A percentile compares a stretch with the other conserved stretches of the same genome.
Evolutionary conservation across 2,888 invertebrate genomes (phyloP).

Genomic region (Candidula unifasciata): DNA sequence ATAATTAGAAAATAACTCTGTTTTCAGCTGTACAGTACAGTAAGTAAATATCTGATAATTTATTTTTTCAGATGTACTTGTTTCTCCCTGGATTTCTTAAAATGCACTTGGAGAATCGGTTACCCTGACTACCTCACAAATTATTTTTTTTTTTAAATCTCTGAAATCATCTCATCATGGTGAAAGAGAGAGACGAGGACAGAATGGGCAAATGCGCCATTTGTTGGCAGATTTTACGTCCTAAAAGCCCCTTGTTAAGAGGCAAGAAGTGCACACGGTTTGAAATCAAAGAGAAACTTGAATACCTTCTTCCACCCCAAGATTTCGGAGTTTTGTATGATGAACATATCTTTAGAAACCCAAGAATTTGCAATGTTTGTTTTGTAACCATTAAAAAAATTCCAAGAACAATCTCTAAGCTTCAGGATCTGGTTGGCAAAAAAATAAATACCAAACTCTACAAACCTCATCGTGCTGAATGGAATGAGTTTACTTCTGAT

Average conservation of each 20-base stretch:
- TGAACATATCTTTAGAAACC: slow-evolving; percentile 33
- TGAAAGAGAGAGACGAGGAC: slow-evolving; percentile 12
- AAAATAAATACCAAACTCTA: slow-evolving; percentile 42
- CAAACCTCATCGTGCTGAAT: slow-evolving; percentile 39
- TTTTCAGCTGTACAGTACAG: too few relatives aligned
- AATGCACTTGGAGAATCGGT: too few relatives aligned
- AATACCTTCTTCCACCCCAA: slow-evolving; percentile 33
- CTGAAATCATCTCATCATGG: neutral
- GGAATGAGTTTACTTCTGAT: slow-evolving; percentile 14
- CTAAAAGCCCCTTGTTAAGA: slow-evolving; percentile 38
- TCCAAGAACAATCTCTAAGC: slow-evolving; percentile 21
- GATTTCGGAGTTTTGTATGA: slow-evolving; percentile 38
- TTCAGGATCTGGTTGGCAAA: slow-evolving; percentile 36
- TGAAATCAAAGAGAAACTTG: slow-evolving; percentile 39
- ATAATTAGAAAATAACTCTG: too few relatives aligned
- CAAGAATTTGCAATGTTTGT: slow-evolving; percentile 41
- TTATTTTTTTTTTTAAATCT: too few relatives aligned
- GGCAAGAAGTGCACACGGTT: slow-evolving; percentile 33
- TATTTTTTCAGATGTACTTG: too few relatives aligned
- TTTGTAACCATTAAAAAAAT: slow-evolving; percentile 42
- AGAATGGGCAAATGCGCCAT: slow-evolving; percentile 33
- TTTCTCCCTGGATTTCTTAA: too few relatives aligned
- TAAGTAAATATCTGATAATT: too few relatives aligned
- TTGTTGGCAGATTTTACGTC: slow-evolving; percentile 35
- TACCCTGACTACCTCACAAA: neutral